Evolutionary conservation across 2,113 vertebrate species (phyloP), one percentile per base, ranked within the genome.

Genomic region (Ceratotherium simum): DNA sequence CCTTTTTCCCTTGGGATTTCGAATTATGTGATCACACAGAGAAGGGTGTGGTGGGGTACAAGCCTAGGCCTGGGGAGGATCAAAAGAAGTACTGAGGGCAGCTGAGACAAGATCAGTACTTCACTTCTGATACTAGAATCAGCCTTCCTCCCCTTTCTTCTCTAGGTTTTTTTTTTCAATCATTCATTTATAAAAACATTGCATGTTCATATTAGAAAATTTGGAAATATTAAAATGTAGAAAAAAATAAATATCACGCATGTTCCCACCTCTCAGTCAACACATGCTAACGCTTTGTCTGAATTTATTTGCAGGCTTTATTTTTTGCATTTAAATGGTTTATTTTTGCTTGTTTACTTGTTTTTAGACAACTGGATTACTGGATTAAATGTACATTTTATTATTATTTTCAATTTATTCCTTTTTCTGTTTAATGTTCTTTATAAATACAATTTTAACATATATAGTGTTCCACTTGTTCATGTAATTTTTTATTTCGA

Each of bases 401-500:
- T 56, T 87, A 12, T n/a, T 31, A 79, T 75, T 92, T 82, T 97
- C 82, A 95, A 67, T 3, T 90, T 69, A 79, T 93, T 70, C 78
- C 29, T 16, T 95, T 79, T 80, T 36, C 5, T 79, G 21, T 70
- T 73, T 48, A 79, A 80, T 93, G 79, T 60, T 75, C 84, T 75
- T 67, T 83, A 48, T 69, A 73, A 76, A 81, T 90, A 62, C 1
- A 67, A 60, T 80, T 85, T 78, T 85, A 81, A 88, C 39, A 78
- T 25, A 56, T 25, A 79, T 56, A 7, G 54, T 58, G 7, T 33
- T 85, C 60, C 27, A 64, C 27, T 51, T 92, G 18, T 69, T 90
- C 58, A 76, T 23, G 3, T 70, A 46, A 25, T 67, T 90, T 67
- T 97, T 21, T 56, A 91, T 91, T 76, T 91, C 58, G 76, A 27